A percentile compares a stretch with the other conserved stretches of the same genome.
These are phyloP conservation scores for Thunnus maccoyii DNA, from an alignment of 2,113 vertebrate genomes.

Conservation along the genomic window DNA sequence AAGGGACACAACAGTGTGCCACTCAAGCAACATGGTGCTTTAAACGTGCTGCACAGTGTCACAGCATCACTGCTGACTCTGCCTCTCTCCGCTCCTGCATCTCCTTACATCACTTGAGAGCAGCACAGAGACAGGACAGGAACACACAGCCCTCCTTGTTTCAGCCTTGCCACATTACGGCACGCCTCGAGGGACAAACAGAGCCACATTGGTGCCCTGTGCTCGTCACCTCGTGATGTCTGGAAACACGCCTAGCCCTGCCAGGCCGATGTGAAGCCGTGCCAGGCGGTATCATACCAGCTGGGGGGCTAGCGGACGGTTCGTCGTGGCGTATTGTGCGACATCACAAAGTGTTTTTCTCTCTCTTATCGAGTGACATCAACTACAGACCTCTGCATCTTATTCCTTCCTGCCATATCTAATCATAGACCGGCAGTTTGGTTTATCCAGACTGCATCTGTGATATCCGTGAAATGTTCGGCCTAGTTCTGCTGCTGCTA, in stretches of 20 bases:
- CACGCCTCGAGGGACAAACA: conserved; percentile 30
- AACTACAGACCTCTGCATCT: conserved; percentile 42
- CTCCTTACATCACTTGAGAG: conserved; percentile 50
- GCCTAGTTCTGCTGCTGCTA: conserved; percentile 53
- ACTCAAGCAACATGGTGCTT: background rate
- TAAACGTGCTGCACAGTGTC: background rate
- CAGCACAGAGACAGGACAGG: conserved; percentile 46
- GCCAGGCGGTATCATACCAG: conserved; percentile 54
- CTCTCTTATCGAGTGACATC: conserved; percentile 43
- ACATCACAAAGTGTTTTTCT: conserved; percentile 49
- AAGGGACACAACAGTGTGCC: background rate
- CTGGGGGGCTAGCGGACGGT: conserved; percentile 28
- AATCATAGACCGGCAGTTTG: conserved; percentile 48
- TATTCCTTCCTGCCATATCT: conserved; percentile 38
- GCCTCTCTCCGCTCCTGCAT: background rate
- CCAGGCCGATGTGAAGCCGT: conserved; percentile 24
- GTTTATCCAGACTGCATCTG: conserved; percentile 58
- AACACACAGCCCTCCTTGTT: conserved; percentile 63
- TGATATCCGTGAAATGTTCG: conserved; percentile 61
- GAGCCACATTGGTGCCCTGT: background rate
- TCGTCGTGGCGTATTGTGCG: conserved; percentile 41
- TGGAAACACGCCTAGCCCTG: conserved; percentile 28
- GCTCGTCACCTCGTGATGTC: conserved; percentile 37
- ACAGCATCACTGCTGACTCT: conserved; percentile 13
- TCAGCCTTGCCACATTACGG: conserved; percentile 5